Base-by-base conservation (phyloP, 2,888 invertebrate genomes). In the Phymatocera aterrima region DNA sequence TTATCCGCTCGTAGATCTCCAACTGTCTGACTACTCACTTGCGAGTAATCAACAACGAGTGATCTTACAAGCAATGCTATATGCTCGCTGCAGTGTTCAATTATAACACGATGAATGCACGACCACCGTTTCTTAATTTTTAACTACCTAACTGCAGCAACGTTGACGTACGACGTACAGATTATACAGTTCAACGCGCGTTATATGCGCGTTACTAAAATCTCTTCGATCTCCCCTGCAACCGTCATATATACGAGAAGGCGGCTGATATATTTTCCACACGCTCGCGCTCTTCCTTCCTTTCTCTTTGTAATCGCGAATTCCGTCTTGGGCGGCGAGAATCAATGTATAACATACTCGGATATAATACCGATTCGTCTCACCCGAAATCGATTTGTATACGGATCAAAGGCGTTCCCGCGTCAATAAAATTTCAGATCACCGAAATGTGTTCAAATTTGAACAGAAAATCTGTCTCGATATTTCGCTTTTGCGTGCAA, bases 11-110 rank as follows among this genome's bases (percentile, higher is more conserved):
- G 75, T 57, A 75, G 75, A 75, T 75, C 75, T 75, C 37, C 75
- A 40, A 75, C 75, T 75, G 57, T 75, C 75, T 57, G 75, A 75
- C 75, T 75, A 75, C 75, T 75, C 75, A 75, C 75, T 75, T 75
- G 75, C 57, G 75, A 75, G 75, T 75, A 75, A 75, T 75, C 57
- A 75, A 75, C 75, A 43, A 43, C 75, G 75, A 54, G 40, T 75
- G 72, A 75, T 75, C 75, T 57, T 43, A 75, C 75, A 51, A 46
- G 68, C 51, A 31, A 64, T 37, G 34, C n/a, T n/a, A n/a, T n/a
- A n/a, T 6, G 21, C 68, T 18, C 31, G 34, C 72, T 51, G 72
- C 72, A 72, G 34, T 51, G 28, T 48, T 34, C 48, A 21, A 24
- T 51, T 48, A 68, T 51, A 48, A 51, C 31, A 34, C 72, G 72